Base-by-base conservation (phyloP, 2,888 invertebrate species). In the Tholera decimalis region DNA sequence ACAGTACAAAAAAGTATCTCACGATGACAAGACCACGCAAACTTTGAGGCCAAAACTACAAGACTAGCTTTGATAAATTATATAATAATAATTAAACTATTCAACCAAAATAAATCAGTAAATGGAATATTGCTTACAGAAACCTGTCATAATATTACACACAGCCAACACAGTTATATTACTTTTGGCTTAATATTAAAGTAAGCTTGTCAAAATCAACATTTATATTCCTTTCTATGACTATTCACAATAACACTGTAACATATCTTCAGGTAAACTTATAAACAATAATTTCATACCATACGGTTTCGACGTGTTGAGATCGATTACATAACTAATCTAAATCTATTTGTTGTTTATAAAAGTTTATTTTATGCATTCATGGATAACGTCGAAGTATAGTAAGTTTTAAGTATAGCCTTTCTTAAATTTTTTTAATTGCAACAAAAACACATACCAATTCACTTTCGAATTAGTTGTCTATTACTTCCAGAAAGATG, bases 161-260 rank as follows among this genome's bases (percentile, higher is more conserved):
- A 73, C 78, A 78, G 78, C 76, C 76, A 59, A 68, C 22, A 2
- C 18, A n/a, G 24, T 37, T 58, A 73, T 24, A 73, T 57, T 67
- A 54, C 68, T 67, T 56, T 63, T 44, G 78, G 66, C 56, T 63
- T 59, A 59, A 62, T 59, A 65, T 47, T 47, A 53, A 65, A 59
- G 49, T 77, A 66, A 66, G 66, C 47, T 60, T 53, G 30, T 74
- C 44, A 59, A 67, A 64, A 64, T 55, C 47, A 46, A 53, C 44
- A 58, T 39, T 7, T 37, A 7, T 59, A 47, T 59, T n/a, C 13
- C 56, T 37, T 60, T 51, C 59, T 77, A 58, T 2, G 22, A 39
- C 30, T 72, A 72, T 61, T 58, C 44, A 72, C 58, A 61, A 26
- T 56, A 53, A 65, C 67, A 57, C 30, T 53, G 50, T 60, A 50